These are phyloP conservation scores for Cebus imitator DNA, from an alignment of 2,113 vertebrate species.

Conservation along the genomic window DNA sequence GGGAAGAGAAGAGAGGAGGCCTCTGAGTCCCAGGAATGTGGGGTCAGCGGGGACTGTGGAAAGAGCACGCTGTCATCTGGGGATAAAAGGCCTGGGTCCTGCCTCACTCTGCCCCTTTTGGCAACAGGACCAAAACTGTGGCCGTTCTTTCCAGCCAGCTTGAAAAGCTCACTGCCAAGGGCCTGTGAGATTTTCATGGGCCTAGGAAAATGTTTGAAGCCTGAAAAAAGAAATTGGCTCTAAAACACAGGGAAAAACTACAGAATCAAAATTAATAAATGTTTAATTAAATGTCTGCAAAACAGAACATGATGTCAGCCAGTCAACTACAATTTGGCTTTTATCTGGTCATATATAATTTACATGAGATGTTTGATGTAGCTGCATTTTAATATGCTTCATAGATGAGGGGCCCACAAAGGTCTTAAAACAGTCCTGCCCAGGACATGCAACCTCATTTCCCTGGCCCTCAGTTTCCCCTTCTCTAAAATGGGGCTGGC, in stretches of 20 bases:
- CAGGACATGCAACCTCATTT: not conserved
- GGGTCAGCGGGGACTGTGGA: not conserved
- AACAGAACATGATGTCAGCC: slow-evolving; percentile 67
- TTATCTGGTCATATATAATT: slow-evolving; percentile 72
- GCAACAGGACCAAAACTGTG: not conserved
- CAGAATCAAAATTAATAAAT: slow-evolving; percentile 77
- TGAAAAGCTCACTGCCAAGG: not conserved
- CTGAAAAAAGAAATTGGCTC: slow-evolving; percentile 35
- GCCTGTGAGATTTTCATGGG: slow-evolving; percentile 12
- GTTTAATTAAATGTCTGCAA: slow-evolving; percentile 78
- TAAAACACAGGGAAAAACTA: slow-evolving; percentile 60
- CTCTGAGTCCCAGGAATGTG: not conserved
- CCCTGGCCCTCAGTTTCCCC: slow-evolving; percentile 37
- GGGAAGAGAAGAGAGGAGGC: not conserved
- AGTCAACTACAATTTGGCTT: slow-evolving; percentile 69
- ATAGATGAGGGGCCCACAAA: slow-evolving; percentile 12
- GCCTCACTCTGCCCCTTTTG: slow-evolving; percentile 29
- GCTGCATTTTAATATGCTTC: slow-evolving; percentile 53
- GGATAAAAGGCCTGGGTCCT: not conserved
- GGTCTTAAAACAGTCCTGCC: slow-evolving; percentile 22
- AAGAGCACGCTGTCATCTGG: not conserved
- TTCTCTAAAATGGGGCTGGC: slow-evolving; percentile 9
- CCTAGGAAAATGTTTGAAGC: slow-evolving; percentile 42
- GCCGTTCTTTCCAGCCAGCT: not conserved
- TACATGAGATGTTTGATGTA: slow-evolving; percentile 52